Evolutionary conservation across 2,113 vertebrate genomes (phyloP).

Genomic region (Romanogobio albipinnatus): DNA sequence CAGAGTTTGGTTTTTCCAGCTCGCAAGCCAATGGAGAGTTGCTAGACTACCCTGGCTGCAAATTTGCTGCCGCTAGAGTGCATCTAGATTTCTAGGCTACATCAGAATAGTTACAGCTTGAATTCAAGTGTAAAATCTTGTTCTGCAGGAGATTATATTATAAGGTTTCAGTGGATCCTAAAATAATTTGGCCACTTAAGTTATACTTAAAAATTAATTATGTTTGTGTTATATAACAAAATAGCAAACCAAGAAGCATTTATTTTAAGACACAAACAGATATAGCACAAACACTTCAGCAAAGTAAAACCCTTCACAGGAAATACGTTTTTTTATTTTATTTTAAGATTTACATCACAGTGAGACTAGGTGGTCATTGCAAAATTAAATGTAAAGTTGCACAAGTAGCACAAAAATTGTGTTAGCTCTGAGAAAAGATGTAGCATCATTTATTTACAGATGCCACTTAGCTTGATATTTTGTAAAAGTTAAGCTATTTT

Average conservation of each 20-base stretch:
- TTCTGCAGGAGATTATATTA: not conserved
- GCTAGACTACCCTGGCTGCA: no score
- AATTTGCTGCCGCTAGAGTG: no score
- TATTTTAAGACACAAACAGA: not conserved
- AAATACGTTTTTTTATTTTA: not conserved
- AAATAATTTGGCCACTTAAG: not conserved
- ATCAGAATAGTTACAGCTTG: not conserved
- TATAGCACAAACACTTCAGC: not conserved
- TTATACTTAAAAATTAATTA: not conserved
- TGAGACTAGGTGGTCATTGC: not conserved
- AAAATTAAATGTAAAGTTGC: not conserved
- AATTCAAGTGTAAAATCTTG: not conserved
- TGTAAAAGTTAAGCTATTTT: not conserved
- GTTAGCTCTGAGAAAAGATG: not conserved
- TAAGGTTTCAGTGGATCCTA: not conserved
- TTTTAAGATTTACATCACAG: not conserved
- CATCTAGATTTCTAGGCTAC: no score
- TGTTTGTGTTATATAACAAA: not conserved
- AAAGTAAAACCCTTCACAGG: not conserved
- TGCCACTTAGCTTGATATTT: not conserved
- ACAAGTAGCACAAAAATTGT: not conserved
- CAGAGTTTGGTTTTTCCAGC: no score
- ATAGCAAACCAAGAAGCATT: not conserved
- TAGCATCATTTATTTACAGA: not conserved
- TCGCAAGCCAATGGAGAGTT: no score